These are phyloP conservation scores for Acrocephalus arundinaceus DNA, from an alignment of 2,113 vertebrate genomes.

Conservation along the genomic window DNA sequence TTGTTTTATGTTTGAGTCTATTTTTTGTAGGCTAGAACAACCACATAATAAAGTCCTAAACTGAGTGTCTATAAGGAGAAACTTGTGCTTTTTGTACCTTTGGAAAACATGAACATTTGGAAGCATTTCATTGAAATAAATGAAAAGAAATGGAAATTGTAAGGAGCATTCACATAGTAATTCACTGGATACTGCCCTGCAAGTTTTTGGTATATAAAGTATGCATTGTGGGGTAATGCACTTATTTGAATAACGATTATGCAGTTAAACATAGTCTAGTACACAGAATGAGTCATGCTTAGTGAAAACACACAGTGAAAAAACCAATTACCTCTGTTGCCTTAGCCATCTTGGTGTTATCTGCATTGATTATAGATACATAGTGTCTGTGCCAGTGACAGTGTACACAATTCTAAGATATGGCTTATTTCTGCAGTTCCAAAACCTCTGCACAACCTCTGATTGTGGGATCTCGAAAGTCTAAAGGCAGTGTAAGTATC, in stretches of 20 bases:
- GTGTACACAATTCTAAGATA: conserved; percentile 9
- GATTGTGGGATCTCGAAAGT: conserved; percentile 82
- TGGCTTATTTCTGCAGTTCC: conserved; percentile 79
- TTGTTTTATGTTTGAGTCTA: background rate
- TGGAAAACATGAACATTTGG: background rate
- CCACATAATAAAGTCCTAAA: background rate
- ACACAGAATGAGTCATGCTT: background rate
- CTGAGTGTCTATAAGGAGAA: background rate
- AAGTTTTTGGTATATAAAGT: background rate
- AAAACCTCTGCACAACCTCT: conserved; percentile 87
- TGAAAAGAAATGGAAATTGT: background rate
- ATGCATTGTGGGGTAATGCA: background rate
- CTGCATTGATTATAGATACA: background rate
- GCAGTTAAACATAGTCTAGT: background rate
- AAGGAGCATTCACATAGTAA: background rate
- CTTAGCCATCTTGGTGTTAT: background rate
- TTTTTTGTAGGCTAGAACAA: background rate
- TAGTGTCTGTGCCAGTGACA: background rate
- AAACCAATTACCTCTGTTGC: background rate
- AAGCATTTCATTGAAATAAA: background rate
- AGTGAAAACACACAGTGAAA: background rate
- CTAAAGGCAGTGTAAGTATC: conserved; percentile 89
- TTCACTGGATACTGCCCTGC: background rate
- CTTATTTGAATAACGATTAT: background rate
- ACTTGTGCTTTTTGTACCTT: background rate